These are phyloP conservation scores for Spisula solida DNA, from an alignment of 2,888 invertebrate genomes.

Conservation along the genomic window DNA sequence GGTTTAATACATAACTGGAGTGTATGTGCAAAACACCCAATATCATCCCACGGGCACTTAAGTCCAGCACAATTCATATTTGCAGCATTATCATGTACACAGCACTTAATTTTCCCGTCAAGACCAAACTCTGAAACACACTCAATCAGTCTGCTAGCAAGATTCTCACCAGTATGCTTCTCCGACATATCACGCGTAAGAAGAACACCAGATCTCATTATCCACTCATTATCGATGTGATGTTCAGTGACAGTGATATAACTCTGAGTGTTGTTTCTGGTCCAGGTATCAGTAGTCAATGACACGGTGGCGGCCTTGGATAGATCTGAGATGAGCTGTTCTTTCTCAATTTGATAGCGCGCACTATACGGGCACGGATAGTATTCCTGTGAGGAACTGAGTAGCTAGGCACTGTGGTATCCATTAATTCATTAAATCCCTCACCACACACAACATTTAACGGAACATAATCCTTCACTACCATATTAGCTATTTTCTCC, in stretches of 20 bases:
- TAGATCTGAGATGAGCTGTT: background rate
- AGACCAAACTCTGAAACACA: background rate
- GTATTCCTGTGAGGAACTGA: background rate
- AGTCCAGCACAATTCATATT: conserved; percentile 38
- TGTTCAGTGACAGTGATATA: conserved; percentile 27
- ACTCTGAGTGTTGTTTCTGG: conserved; percentile 20
- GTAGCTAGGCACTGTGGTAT: conserved; percentile 3
- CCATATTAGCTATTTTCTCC: conserved; percentile 29
- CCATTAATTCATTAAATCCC: conserved; percentile 23
- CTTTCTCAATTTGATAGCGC: background rate
- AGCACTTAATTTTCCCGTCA: conserved; percentile 11
- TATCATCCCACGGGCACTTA: conserved; percentile 24
- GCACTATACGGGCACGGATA: conserved; percentile 18
- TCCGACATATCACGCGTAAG: background rate
- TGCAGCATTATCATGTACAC: conserved; percentile 52
- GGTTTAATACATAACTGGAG: conserved; percentile 45
- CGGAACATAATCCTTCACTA: conserved; percentile 16
- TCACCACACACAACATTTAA: conserved; percentile 32
- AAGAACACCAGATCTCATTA: conserved; percentile 29
- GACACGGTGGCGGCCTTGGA: background rate
- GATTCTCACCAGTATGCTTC: conserved; percentile 29
- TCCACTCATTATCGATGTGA: conserved; percentile 10
- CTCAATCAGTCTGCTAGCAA: no score
- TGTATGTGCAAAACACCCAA: conserved; percentile 33
- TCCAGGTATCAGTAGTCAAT: conserved; percentile 22